Conservation (phyloP, 92 coral and sea anemone species). For the Paragorgia papillata region DNA sequence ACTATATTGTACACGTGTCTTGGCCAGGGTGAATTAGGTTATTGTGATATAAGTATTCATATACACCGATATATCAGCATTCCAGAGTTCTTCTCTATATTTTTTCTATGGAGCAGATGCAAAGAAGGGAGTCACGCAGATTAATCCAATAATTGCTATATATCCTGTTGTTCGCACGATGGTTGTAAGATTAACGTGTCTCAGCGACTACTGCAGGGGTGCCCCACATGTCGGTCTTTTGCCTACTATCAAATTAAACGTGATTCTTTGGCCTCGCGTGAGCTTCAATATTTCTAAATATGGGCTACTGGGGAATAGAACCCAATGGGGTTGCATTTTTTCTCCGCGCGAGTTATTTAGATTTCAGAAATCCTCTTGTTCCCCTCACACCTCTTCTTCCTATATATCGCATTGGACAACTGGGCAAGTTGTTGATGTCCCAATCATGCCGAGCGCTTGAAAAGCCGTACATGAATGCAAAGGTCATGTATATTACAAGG, state of each 20-base stretch:
- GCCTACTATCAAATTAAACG: slow-evolving; percentile 3
- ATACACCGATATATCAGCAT: neutral
- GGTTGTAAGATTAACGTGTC: neutral
- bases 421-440: neutral
- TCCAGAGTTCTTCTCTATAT: neutral
- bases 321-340: slow-evolving; percentile 28
- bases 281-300: slow-evolving; percentile 36
- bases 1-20: neutral
- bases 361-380: neutral
- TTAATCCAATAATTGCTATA: slow-evolving; percentile 27
- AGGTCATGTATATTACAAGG: slow-evolving; percentile 17
- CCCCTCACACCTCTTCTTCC: neutral
- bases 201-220: neutral
- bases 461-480: neutral
- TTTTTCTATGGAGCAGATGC: neutral
- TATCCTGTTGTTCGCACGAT: slow-evolving; percentile 25
- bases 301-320: neutral
- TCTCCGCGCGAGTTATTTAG: neutral
- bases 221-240: slow-evolving; percentile 6
- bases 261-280: slow-evolving; percentile 6
- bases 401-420: neutral
- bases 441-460: neutral
- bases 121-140: slow-evolving; percentile 20
- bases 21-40: neutral
- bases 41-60: neutral